A percentile compares a stretch with the other conserved stretches of the same genome.
Conservation (phyloP, 2,113 vertebrate genomes). For the Phocoena sinus region DNA sequence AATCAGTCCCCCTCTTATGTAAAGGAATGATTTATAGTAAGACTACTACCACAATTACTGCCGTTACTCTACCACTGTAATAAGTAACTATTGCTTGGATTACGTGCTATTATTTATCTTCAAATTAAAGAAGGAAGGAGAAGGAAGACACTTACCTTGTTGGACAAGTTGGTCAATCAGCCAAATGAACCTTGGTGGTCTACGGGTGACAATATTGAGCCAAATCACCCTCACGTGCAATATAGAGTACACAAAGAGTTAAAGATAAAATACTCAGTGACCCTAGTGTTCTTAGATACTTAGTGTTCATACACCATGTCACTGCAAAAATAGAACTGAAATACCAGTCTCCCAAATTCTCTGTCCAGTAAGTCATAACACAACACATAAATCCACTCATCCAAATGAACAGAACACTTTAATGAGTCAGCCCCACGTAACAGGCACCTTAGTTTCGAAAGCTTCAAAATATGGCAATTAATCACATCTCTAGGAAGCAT, state of each 20-base stretch:
- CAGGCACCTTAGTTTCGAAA: slow-evolving; percentile 14
- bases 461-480: slow-evolving; percentile 40
- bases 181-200: background rate
- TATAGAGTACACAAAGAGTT: background rate
- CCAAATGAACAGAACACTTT: background rate
- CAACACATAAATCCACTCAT: background rate
- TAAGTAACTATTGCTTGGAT: background rate
- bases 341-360: background rate
- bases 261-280: background rate
- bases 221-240: background rate
- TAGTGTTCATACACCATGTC: background rate
- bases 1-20: background rate
- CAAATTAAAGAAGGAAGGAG: background rate
- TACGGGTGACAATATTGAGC: background rate
- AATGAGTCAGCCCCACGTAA: background rate
- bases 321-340: background rate
- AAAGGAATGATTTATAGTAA: background rate
- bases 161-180: background rate
- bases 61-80: no score
- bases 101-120: background rate
- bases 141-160: slow-evolving; percentile 9
- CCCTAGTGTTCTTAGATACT: background rate
- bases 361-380: background rate
- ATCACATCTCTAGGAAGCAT: slow-evolving; percentile 48
- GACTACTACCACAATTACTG: background rate